phyloP scores from a whole-genome alignment of 2,797 vertebrate genomes.

The Melanotaenia trifasciata region DNA sequence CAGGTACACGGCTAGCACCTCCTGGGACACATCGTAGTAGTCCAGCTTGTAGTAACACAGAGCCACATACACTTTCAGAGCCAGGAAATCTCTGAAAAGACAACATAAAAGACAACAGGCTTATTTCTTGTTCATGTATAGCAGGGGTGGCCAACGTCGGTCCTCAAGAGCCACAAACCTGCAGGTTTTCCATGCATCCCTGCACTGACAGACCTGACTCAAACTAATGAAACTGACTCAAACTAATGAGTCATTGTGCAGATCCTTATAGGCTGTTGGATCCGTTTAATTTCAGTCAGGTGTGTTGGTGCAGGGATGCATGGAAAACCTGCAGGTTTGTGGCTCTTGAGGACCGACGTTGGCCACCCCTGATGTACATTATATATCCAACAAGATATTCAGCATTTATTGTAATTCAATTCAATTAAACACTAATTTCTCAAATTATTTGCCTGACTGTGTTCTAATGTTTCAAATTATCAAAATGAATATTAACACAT shows the following conservation, averaged over 20 bases:
- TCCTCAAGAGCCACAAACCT: too few species aligned
- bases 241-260: too few species aligned
- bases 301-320: too few species aligned
- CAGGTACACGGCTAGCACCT: constrained; percentile 95
- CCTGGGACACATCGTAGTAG: constrained; percentile 97
- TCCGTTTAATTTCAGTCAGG: too few species aligned
- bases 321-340: too few species aligned
- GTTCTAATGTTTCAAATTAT: neutral
- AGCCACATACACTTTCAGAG: constrained; percentile 97
- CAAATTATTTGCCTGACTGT: neutral
- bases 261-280: too few species aligned
- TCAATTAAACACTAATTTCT: neutral
- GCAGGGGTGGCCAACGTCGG: too few species aligned
- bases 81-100: constrained; percentile 91
- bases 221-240: too few species aligned
- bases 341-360: too few species aligned
- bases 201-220: too few species aligned
- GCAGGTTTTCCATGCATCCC: too few species aligned
- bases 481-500: too few species aligned
- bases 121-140: neutral
- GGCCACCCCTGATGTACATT: neutral
- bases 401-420: neutral
- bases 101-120: neutral
- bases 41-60: constrained; percentile 98
- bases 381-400: neutral